These are phyloP conservation scores for Pocillopora meandrina DNA, from an alignment of 92 coral and sea anemone species.

Conservation along the genomic window DNA sequence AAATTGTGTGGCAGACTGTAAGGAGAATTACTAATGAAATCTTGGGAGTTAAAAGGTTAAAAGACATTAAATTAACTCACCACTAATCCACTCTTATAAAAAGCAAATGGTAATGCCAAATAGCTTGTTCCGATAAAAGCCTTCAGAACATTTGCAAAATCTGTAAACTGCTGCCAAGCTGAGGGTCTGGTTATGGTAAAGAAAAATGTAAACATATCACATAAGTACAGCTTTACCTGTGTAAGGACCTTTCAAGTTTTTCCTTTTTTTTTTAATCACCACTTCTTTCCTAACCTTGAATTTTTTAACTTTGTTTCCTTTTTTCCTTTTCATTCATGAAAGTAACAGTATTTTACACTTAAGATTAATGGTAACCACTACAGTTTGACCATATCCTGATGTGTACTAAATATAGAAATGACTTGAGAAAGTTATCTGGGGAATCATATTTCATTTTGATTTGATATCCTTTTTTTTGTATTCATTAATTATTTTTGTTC, in stretches of 20 bases:
- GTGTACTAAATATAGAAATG: too few relatives aligned
- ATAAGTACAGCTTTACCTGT: not conserved
- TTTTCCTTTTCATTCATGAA: not conserved
- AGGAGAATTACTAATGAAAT: not conserved
- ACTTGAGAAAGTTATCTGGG: too few relatives aligned
- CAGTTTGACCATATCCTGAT: too few relatives aligned
- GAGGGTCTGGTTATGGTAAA: slow-evolving; percentile 58
- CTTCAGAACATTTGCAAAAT: slow-evolving; percentile 96
- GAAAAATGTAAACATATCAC: not conserved
- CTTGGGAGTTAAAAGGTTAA: not conserved
- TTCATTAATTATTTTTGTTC: too few relatives aligned
- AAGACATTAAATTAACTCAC: slow-evolving; percentile 52
- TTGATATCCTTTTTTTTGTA: too few relatives aligned
- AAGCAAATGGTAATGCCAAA: slow-evolving; percentile 92
- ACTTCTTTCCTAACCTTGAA: not conserved
- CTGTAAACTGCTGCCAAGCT: slow-evolving; percentile 86
- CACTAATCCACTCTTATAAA: slow-evolving; percentile 93
- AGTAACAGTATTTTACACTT: too few relatives aligned
- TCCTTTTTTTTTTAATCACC: too few relatives aligned
- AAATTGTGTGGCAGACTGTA: not conserved
- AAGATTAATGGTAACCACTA: too few relatives aligned
- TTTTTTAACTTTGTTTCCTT: not conserved
- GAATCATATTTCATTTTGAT: too few relatives aligned
- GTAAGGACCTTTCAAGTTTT: too few relatives aligned
- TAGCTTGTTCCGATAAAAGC: slow-evolving; percentile 97